Evolutionary conservation across 2,888 invertebrate species (phyloP).

Genomic region (Choristoneura rosaceana): DNA sequence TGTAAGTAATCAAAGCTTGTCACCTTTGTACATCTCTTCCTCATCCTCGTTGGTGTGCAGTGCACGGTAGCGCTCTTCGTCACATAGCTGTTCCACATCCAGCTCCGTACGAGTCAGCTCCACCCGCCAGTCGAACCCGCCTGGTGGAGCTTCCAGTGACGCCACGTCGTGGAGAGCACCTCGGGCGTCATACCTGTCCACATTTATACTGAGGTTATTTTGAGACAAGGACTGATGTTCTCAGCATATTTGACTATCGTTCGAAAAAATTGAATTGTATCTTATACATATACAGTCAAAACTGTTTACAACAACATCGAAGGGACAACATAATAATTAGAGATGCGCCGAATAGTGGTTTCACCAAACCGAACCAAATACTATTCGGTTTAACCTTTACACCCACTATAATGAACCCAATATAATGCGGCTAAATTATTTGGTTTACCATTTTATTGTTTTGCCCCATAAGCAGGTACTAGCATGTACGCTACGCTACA

Average conservation of each 20-base stretch:
- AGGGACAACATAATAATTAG: too few relatives aligned
- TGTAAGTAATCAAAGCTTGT: constrained; percentile 43
- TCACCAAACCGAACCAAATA: too few relatives aligned
- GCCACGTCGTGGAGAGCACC: constrained; percentile 95
- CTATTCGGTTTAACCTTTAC: too few relatives aligned
- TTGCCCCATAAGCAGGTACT: too few relatives aligned
- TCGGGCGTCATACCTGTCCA: constrained; percentile 95
- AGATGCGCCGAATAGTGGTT: too few relatives aligned
- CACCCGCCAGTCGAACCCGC: constrained; percentile 87
- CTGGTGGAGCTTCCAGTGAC: constrained; percentile 91
- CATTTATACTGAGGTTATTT: constrained; percentile 46
- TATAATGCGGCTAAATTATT: too few relatives aligned
- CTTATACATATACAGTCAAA: too few relatives aligned
- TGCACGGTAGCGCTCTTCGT: constrained; percentile 97
- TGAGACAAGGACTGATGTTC: background rate
- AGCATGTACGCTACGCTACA: too few relatives aligned
- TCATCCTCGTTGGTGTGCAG: constrained; percentile 95
- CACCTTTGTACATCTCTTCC: constrained; percentile 96
- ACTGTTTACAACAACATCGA: too few relatives aligned
- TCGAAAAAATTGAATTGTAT: background rate
- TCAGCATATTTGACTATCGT: background rate
- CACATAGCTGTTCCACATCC: constrained; percentile 95
- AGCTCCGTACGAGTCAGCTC: constrained; percentile 90
- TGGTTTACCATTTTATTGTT: too few relatives aligned
- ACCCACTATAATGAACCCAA: too few relatives aligned